Evolutionary conservation across 1,140 invertebrate species (phyloP), one percentile per base, ranked within the genome.

Genomic region (Euwallacea fornicatus): DNA sequence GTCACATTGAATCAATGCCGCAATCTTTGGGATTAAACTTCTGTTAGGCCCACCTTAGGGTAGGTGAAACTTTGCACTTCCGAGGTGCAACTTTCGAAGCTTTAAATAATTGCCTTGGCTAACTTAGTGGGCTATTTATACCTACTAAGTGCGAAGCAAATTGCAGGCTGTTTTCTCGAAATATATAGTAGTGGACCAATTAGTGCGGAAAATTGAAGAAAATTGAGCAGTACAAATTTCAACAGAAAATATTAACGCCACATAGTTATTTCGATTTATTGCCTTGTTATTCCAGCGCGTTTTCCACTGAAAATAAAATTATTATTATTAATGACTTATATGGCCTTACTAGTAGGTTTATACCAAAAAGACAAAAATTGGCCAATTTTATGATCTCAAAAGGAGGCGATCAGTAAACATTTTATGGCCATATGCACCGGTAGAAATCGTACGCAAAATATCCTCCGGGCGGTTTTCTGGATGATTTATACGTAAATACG

Each of bases 401-500:
- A 33, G 21, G 21, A 33, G 21, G 21, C 21, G 2, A 10, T 50
- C 46, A 50, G 54, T 69, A 69, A 69, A 69, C 56, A 7, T 55
- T 70, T 70, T 70, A 70, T 63, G 61, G 54, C 68, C 68, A 58
- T 70, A 70, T 70, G 68, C 15, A 60, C 68, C 15, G 46, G 60
- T 58, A 69, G 69, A 69, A 73, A 73, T 73, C 67, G 66, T 54
- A 66, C 60, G 46, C 66, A 68, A 68, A 73, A 15, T 64, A 69
- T 69, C 61, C 56, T 55, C 60, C 43, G 41, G 66, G 61, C 62
- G 74, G 63, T 75, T 75, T 75, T 73, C 74, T 64, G 66, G 67
- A 73, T 73, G 74, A 75, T 75, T 75, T 75, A 75, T 75, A 75
- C 74, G 74, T 69, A 75, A 75, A 75, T 75, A 73, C 67, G 55